Conservation (phyloP, 2,113 vertebrate genomes). For the Plecotus auritus region DNA sequence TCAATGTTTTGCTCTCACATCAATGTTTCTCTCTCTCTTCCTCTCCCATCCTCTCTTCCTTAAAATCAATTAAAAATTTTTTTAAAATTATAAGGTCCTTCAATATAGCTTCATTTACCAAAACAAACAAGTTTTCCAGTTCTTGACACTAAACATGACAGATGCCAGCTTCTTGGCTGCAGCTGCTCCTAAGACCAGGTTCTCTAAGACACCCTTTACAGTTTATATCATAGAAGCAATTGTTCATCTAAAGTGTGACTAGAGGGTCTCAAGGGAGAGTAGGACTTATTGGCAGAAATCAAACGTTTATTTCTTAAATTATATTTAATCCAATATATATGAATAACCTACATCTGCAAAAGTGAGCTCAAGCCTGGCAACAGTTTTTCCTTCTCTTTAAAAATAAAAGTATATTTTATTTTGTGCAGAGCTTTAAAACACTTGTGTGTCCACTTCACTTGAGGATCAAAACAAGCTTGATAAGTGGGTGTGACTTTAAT, state of each 20-base stretch:
- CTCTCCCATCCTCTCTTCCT: not conserved
- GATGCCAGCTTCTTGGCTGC: not conserved
- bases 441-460: not conserved
- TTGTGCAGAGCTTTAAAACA: not conserved
- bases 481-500: not conserved
- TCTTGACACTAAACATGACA: not conserved
- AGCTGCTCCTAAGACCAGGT: not conserved
- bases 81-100: not conserved
- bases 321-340: not conserved
- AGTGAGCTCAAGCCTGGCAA: not conserved
- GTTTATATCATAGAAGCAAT: not conserved
- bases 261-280: not conserved
- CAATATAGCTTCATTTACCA: not conserved
- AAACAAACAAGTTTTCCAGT: not conserved
- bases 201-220: not conserved
- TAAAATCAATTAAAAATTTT: not conserved
- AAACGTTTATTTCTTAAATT: not conserved
- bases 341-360: not conserved
- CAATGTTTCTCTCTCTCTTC: not conserved
- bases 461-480: not conserved
- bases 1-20: too few relatives aligned
- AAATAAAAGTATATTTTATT: not conserved
- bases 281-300: not conserved
- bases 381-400: not conserved
- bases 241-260: not conserved